These are phyloP conservation scores for Conchocele bisecta DNA, from an alignment of 2,888 invertebrate genomes.

Conservation along the genomic window DNA sequence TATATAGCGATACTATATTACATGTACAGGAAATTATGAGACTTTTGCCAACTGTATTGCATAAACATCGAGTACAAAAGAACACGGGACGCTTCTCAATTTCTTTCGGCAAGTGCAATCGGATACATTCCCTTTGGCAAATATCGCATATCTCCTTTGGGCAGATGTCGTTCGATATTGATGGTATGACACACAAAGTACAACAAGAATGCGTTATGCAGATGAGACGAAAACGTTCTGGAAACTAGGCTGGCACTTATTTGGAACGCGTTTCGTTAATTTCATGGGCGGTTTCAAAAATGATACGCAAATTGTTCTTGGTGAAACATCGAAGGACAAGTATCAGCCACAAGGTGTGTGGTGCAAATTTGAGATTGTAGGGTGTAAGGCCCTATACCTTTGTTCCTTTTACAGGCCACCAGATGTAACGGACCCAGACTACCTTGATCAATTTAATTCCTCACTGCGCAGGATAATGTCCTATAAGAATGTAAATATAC, in stretches of 20 bases:
- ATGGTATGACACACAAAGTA: not conserved
- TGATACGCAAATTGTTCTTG: not conserved
- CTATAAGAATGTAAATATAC: too few relatives aligned
- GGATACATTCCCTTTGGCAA: not conserved
- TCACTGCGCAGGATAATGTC: too few relatives aligned
- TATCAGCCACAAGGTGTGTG: too few relatives aligned
- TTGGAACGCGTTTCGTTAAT: slow-evolving; percentile 16
- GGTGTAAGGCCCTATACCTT: too few relatives aligned
- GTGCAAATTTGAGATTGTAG: too few relatives aligned
- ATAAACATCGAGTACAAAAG: too few relatives aligned
- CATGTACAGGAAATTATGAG: not conserved
- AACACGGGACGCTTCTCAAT: too few relatives aligned
- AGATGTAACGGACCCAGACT: too few relatives aligned
- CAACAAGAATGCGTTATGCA: not conserved
- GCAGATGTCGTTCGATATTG: not conserved
- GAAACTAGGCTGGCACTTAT: slow-evolving; percentile 12
- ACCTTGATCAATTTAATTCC: too few relatives aligned
- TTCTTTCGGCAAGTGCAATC: not conserved
- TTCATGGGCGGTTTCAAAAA: slow-evolving; percentile 24
- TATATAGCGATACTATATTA: too few relatives aligned
- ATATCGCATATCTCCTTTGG: not conserved
- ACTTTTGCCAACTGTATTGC: not conserved
- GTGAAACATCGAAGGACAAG: not conserved
- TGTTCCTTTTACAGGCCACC: too few relatives aligned
- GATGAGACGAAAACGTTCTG: slow-evolving; percentile 10